A percentile compares a stretch with the other conserved stretches of the same genome.
Evolutionary conservation across 2,113 vertebrate species (phyloP).

Genomic region (Illadopsis cleaveri): DNA sequence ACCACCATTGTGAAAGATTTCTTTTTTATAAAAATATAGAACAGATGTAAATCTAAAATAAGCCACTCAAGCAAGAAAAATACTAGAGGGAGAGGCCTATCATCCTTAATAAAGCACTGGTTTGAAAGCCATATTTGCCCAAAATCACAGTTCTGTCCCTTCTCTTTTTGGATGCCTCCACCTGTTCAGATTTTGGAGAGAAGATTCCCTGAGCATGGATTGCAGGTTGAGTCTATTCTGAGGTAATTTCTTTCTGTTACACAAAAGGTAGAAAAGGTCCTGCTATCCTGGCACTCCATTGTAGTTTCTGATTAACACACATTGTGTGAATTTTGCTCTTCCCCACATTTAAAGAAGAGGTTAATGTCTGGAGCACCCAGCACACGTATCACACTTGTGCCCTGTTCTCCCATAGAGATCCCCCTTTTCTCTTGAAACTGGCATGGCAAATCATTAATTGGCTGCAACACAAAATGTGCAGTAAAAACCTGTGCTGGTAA

Average conservation of each 20-base stretch:
- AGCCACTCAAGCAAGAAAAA: neutral
- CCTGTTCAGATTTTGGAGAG: neutral
- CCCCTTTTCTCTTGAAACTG: neutral
- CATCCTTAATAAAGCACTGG: neutral
- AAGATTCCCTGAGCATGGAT: neutral
- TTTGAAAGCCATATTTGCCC: neutral
- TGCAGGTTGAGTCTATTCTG: neutral
- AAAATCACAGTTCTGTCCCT: neutral
- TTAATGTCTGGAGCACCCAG: neutral
- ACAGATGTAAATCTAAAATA: neutral
- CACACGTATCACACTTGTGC: fast-evolving
- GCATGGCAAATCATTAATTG: neutral
- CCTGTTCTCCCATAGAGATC: neutral
- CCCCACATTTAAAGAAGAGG: neutral
- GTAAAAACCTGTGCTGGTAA: neutral
- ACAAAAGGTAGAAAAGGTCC: neutral
- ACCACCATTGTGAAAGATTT: neutral
- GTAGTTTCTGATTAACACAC: neutral
- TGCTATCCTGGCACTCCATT: neutral
- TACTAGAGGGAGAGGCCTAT: neutral
- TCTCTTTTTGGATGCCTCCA: neutral
- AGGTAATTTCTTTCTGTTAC: neutral
- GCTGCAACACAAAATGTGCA: neutral
- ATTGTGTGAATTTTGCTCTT: neutral
- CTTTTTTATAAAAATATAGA: neutral